phyloP scores from a whole-genome alignment of 2,113 vertebrate species.

The Bambusicola thoracicus region DNA sequence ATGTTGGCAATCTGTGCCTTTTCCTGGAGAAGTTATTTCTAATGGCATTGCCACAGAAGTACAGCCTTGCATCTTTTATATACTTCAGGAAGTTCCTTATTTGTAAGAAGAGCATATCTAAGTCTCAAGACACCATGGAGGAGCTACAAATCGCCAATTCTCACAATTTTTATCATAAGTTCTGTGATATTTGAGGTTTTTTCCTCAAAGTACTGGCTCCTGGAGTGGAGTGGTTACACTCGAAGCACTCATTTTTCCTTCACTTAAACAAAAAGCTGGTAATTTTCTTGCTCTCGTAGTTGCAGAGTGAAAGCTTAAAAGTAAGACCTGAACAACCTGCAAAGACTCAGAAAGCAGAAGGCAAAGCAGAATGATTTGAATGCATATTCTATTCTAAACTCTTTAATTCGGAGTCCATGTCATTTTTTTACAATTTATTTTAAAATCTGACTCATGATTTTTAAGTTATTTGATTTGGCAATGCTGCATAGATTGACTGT shows the following conservation, averaged over 20 bases:
- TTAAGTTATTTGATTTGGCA: slow-evolving; percentile 13
- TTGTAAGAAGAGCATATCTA: neutral
- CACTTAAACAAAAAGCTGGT: slow-evolving; percentile 21
- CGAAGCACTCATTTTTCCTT: neutral
- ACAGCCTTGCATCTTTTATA: neutral
- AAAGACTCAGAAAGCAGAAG: slow-evolving; percentile 19
- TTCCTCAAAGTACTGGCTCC: slow-evolving; percentile 7
- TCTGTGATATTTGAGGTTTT: slow-evolving; percentile 29
- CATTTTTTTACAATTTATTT: neutral
- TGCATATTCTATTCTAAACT: neutral
- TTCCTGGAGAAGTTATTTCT: neutral
- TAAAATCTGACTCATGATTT: slow-evolving; percentile 35
- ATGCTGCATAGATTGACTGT: slow-evolving; percentile 10
- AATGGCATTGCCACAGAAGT: neutral
- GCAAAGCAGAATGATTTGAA: slow-evolving; percentile 12
- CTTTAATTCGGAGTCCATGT: slow-evolving; percentile 2
- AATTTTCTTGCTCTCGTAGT: neutral
- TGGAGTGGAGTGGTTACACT: neutral
- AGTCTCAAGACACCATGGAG: neutral
- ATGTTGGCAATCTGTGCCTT: neutral
- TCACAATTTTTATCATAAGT: neutral
- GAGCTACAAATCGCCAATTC: slow-evolving; percentile 15
- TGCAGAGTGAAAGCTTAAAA: neutral
- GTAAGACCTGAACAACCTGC: neutral
- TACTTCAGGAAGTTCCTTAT: neutral